Evolutionary conservation across 1,140 invertebrate genomes (phyloP).

Genomic region (Diachasmimorpha longicaudata): DNA sequence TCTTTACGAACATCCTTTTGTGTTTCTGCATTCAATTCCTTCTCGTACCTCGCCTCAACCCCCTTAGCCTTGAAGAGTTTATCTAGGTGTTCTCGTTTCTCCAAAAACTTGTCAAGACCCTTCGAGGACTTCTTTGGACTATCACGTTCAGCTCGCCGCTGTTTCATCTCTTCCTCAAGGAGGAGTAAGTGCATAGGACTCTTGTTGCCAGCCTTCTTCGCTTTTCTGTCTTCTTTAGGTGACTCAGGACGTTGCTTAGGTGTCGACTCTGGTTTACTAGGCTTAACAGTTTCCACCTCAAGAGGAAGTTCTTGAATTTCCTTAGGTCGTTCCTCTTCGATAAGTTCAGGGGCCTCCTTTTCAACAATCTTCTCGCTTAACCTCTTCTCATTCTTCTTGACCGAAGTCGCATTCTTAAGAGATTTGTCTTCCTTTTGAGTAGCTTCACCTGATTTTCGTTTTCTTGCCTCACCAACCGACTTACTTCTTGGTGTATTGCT

Average conservation of each 20-base stretch:
- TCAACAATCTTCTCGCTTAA: constrained; percentile 52
- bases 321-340: constrained; percentile 9
- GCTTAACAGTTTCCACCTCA: constrained; percentile 44
- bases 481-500: constrained; percentile 47
- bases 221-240: constrained; percentile 38
- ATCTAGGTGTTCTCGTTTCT: constrained; percentile 59
- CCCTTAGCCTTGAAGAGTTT: constrained; percentile 53
- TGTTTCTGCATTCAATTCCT: constrained; percentile 17
- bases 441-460: constrained; percentile 67
- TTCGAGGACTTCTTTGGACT: constrained; percentile 59
- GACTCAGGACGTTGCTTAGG: constrained; percentile 44
- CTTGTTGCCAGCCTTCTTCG: constrained; percentile 44
- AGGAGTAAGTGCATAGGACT: constrained; percentile 43
- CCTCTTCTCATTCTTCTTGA: constrained; percentile 76
- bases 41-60: constrained; percentile 32
- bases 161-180: constrained; percentile 66
- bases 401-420: constrained; percentile 67
- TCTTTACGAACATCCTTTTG: constrained; percentile 5
- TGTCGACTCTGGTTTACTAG: constrained; percentile 34
- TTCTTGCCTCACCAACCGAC: constrained; percentile 53
- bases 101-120: constrained; percentile 63
- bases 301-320: constrained; percentile 49
- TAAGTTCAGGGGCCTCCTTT: constrained; percentile 20
- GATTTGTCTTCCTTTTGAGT: constrained; percentile 62
- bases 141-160: constrained; percentile 62